Evolutionary conservation across 2,797 vertebrate species (phyloP), one percentile per base, ranked within the genome.

Genomic region (Pantherophis alleghaniensis): DNA sequence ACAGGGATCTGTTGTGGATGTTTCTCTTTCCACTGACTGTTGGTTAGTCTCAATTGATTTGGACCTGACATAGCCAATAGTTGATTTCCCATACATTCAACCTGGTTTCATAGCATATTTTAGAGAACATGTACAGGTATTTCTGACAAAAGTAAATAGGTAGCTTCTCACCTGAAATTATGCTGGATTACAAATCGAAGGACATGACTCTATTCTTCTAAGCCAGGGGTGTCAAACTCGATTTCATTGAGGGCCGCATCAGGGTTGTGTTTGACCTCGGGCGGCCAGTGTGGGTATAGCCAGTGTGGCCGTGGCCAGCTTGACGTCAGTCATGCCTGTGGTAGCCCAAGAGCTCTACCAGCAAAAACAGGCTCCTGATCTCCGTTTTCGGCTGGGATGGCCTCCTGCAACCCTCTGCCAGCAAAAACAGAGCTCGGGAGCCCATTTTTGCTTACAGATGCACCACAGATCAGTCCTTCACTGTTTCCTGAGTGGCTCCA

Each of bases 111-210:
- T 37, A 83, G 6, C 32, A 42, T 24, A 61, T 42, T 26, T 42
- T 26, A 57, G 20, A 83, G 47, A 74, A 57, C 4, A 13, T 74
- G 53, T n/a, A 90, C 18, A 0, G 37, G 51, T 32, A 55, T 74
- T 90, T 42, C 26, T 69, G 26, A 51, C 66, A 90, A 90, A 74
- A 5, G 2, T n/a, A 55, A 22, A 12, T 28, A 37, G 2, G 4
- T 87, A 66, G 63, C 63, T 47, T 60, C 28, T 74, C 28, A 74
- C 37, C 63, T 55, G n/a, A 92, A 63, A 86, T 90, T 42, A 53
- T 26, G 28, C 10, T 24, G 92, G n/a, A 16, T 14, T 61, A 28
- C 16, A 28, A 69, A 79, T 28, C 1, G 24, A 61, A 60, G 42
- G 9, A 32, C 10, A 20, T 63, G 60, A 61, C 22, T 61, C 59